A percentile compares a stretch with the other conserved stretches of the same genome.
These are phyloP conservation scores for Aphelocoma californica DNA, from an alignment of 2,797 vertebrate species.

Conservation along the genomic window DNA sequence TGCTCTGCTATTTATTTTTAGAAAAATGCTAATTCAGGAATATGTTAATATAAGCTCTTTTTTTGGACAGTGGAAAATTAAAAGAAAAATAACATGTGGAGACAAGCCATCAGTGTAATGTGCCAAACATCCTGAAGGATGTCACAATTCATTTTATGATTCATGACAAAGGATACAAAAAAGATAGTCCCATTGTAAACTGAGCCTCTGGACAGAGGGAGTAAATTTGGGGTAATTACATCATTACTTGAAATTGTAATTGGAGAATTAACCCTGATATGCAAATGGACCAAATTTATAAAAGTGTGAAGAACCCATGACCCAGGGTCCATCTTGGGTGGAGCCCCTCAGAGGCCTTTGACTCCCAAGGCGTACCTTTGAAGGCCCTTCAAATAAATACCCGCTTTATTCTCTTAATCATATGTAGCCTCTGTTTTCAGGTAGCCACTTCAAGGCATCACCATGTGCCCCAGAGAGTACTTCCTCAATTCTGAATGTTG, in stretches of 20 bases:
- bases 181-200: neutral
- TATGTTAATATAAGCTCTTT: neutral
- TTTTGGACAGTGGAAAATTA: neutral
- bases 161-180: neutral
- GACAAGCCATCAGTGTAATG: neutral
- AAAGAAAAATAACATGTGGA: neutral
- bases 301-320: neutral
- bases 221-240: neutral
- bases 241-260: neutral
- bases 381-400: neutral
- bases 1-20: neutral
- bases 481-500: neutral
- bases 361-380: neutral
- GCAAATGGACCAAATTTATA: neutral
- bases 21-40: neutral
- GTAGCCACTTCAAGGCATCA: neutral
- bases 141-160: neutral
- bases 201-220: neutral
- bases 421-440: neutral
- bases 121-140: constrained; percentile 21
- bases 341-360: neutral
- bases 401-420: neutral
- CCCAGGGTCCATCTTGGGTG: neutral
- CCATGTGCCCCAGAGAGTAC: neutral
- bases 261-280: neutral